Evolutionary conservation across 2,888 invertebrate genomes (phyloP), one percentile per base, ranked within the genome.

Genomic region (Amblyteles armatorius): DNA sequence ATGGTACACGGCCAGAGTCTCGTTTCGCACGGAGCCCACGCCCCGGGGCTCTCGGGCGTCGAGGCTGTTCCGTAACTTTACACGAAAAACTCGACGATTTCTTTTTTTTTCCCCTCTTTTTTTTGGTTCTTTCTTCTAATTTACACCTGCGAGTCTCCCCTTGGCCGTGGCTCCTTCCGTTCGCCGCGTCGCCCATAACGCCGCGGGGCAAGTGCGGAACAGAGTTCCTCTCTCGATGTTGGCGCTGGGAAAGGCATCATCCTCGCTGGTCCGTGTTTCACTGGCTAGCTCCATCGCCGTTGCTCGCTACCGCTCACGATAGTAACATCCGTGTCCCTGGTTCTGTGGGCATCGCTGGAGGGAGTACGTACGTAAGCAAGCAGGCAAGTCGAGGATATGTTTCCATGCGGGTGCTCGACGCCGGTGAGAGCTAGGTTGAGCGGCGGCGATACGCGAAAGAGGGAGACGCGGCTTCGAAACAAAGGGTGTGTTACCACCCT

Each of bases 111-210:
- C 26, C 73, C 26, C 73, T 65, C n/a, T 13, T 77, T 82, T 55
- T 13, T 67, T 68, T 79, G 16, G 40, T 29, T 16, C 44, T 68
- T 73, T 26, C 90, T 90, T 90, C 90, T 90, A 91, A 92, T 92
- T 92, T 91, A 91, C 91, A 90, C 90, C 88, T 88, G 87, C 86
- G 87, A 88, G 87, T 85, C 86, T 87, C 89, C 89, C 89, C 88
- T 87, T 80, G 87, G 82, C 78, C 78, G 60, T 33, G 29, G 55
- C 40, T 68, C 57, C 72, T 48, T 74, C 71, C 36, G 36, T 60
- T 78, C 44, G 44, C 63, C 77, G 26, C 68, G 55, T 57, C 40
- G 26, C 65, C 48, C 29, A 55, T 76, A 40, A 60, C 84, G 71
- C 71, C 63, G 44, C 26, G 33, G 78, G 72, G 36, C 71, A 84